Conservation (phyloP, 1,140 invertebrate species). For the Cherax destructor region DNA sequence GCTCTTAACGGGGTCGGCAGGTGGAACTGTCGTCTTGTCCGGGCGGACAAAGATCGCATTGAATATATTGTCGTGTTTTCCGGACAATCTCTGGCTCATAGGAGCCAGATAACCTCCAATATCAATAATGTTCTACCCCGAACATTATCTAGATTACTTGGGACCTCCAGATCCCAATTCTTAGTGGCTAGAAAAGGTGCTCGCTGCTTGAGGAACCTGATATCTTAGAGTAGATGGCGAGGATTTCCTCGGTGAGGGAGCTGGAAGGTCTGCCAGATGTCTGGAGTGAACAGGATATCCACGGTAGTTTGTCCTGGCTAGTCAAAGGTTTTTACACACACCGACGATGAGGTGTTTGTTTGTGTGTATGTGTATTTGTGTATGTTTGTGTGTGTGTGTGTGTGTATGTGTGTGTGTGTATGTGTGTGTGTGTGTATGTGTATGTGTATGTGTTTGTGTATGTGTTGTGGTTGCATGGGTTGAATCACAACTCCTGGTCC, state of each 20-base stretch:
- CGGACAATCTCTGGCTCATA: slow-evolving; percentile 64
- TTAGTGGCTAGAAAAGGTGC: slow-evolving; percentile 32
- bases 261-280: not conserved
- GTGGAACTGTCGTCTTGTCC: slow-evolving; percentile 60
- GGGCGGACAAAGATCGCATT: slow-evolving; percentile 59
- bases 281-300: not conserved
- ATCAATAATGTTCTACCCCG: slow-evolving; percentile 63
- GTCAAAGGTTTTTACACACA: too few relatives aligned
- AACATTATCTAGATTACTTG: slow-evolving; percentile 70
- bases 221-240: slow-evolving; percentile 44
- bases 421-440: slow-evolving; percentile 20
- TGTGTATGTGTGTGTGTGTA: not conserved
- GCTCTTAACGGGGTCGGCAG: slow-evolving; percentile 49
- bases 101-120: slow-evolving; percentile 64
- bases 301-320: not conserved
- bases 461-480: not conserved
- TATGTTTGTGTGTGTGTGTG: not conserved
- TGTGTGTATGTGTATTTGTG: not conserved
- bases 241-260: not conserved
- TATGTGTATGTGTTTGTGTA: slow-evolving; percentile 30
- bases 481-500: too few relatives aligned
- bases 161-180: slow-evolving; percentile 45
- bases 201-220: slow-evolving; percentile 1
- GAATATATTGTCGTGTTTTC: slow-evolving; percentile 69
- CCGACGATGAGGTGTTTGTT: too few relatives aligned